Evolutionary conservation across 2,113 vertebrate species (phyloP), one percentile per base, ranked within the genome.

Genomic region (Dolichotis patagonum): DNA sequence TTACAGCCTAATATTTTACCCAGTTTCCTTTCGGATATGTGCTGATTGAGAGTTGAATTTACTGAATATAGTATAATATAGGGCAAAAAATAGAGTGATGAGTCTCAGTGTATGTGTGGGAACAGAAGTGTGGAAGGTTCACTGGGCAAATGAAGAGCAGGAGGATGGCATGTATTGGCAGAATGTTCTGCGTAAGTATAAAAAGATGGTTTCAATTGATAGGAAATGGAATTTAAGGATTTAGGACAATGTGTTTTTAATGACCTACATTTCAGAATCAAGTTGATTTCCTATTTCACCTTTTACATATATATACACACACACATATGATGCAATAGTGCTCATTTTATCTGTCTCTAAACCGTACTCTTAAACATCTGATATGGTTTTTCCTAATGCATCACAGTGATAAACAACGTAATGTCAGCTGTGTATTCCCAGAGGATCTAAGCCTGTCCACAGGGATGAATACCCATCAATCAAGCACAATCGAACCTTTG

Each of bases 61-160:
- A 73, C 22, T 26, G 78, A n/a, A 54, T 1, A 49, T 10, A 62
- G 14, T 60, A 49, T 28, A 73, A 16, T 11, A 13, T 26, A 43
- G 16, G 5, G 22, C 26, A 82, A 85, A 86, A 62, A 80, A 35
- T 20, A 65, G 16, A 94, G 7, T 16, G 73, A 38, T 10, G 19
- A 85, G 11, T 11, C 1, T 19, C 19, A 0, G 0, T 26, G 3
- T 30, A 3, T 28, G 12, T 38, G 7, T 30, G 3, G 1, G 16
- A 11, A 58, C 22, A 2, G 7, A 5, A 30, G 17, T 0, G 0
- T 35, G 28, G 24, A 60, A 26, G 7, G 26, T 24, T 84, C 11
- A 1, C 12, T 62, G 35, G 43, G 10, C 54, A 62, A 73, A 77
- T 0, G 20, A 84, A 88, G 12, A 81, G 7, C 32, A 56, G 32